phyloP scores from a whole-genome alignment of 2,797 vertebrate genomes.

The Xiphophorus birchmanni region DNA sequence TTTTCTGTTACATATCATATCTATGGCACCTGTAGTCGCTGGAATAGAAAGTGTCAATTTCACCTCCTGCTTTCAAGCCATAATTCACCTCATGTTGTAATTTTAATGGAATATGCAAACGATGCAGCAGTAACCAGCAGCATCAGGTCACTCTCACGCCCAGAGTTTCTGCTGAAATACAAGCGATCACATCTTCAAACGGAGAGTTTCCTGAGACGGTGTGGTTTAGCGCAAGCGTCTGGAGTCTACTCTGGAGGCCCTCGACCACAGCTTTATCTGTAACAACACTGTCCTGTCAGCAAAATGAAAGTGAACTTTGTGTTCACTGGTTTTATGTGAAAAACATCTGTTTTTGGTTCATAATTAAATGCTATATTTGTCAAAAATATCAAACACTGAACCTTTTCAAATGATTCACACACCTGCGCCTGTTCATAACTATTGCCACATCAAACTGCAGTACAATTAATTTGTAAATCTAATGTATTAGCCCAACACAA shows the following conservation, averaged over 20 bases:
- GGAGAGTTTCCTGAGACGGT: constrained; percentile 47
- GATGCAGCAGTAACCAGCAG: not conserved
- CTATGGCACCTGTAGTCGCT: constrained; percentile 1
- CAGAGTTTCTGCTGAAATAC: constrained; percentile 35
- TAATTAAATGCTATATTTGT: not conserved
- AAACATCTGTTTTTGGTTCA: not conserved
- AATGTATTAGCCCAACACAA: not conserved
- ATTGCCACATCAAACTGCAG: not conserved
- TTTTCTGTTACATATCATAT: constrained; percentile 18
- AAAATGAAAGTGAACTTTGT: constrained; percentile 33
- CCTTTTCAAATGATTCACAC: not conserved
- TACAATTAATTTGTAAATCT: not conserved
- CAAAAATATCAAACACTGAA: not conserved
- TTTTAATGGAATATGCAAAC: not conserved
- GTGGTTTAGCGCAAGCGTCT: constrained; percentile 46
- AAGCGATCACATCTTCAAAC: not conserved
- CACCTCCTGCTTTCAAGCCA: not conserved
- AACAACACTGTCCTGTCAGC: constrained; percentile 4
- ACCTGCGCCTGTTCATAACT: not conserved
- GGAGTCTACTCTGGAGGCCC: not conserved
- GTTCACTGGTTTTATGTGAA: not conserved
- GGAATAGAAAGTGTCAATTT: not conserved
- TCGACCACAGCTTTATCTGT: constrained; percentile 36
- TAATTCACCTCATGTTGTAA: not conserved
- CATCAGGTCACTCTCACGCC: constrained; percentile 3